Base-by-base conservation (phyloP, 2,888 invertebrate genomes). In the Euproctis similis region DNA sequence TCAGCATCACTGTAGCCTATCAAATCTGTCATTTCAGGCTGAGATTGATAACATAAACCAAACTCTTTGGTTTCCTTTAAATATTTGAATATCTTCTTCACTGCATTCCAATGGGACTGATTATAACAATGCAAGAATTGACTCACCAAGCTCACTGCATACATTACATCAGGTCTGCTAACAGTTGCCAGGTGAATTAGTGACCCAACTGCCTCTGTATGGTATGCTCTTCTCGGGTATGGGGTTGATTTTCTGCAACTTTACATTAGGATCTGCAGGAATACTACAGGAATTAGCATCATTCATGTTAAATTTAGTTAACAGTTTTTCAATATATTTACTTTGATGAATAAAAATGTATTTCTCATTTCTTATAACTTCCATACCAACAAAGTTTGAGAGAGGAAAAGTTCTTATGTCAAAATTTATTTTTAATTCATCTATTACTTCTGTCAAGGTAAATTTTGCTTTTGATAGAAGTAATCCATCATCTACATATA, bases 401-500 rank as follows among this genome's bases (percentile, higher is more conserved):
- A n/a, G n/a, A n/a, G n/a, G n/a, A n/a, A n/a, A n/a, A n/a, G n/a
- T n/a, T n/a, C n/a, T n/a, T n/a, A n/a, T n/a, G n/a, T n/a, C n/a
- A n/a, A 19, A n/a, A n/a, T 4, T n/a, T n/a, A n/a, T 19, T 2
- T n/a, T n/a, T 19, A 19, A n/a, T n/a, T 19, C 19, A 19, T 2
- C n/a, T 19, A 19, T n/a, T n/a, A 19, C 19, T 19, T 8, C 8
- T 8, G n/a, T 8, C 19, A 19, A 19, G 4, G 19, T 8, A 8
- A 8, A 18, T 19, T 8, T 19, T 4, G 4, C n/a, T 2, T 8
- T 19, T n/a, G 19, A 19, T 4, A 19, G n/a, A 2, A 19, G 4
- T 7, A 34, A n/a, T 5, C 26, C 30, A 21, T 34, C 34, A 8
- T 34, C 33, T 7, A 34, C 33, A 26, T 34, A 26, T 1, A 33